Evolutionary conservation across 2,797 vertebrate genomes (phyloP).

Genomic region (Enteromius treurensis): DNA sequence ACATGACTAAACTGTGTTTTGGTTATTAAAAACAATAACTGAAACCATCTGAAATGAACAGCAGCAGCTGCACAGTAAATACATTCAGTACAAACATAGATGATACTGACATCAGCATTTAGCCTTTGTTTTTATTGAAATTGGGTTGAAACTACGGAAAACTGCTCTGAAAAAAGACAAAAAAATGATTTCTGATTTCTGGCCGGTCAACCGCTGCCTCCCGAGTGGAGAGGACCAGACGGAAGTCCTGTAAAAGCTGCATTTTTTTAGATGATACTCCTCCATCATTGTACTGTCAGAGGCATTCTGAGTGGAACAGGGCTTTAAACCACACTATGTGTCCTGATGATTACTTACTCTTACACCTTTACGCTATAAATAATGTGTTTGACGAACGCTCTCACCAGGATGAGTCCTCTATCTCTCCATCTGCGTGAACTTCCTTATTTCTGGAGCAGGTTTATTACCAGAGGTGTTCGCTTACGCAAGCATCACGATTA

Average conservation of each 20-base stretch:
- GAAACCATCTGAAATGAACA: no score
- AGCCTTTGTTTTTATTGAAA: no score
- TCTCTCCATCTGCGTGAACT: neutral
- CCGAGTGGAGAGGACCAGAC: neutral
- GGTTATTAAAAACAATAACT: no score
- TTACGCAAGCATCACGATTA: neutral
- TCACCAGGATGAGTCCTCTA: slow-evolving; percentile 38
- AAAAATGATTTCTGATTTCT: no score
- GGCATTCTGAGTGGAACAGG: neutral
- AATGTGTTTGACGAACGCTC: slow-evolving; percentile 75
- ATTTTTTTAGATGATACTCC: neutral
- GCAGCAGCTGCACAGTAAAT: no score
- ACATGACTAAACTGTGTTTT: no score
- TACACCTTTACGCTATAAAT: slow-evolving; percentile 75
- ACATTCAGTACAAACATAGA: no score
- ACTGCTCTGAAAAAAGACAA: no score
- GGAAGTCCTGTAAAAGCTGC: neutral
- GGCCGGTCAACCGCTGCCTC: no score
- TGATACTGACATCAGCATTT: no score
- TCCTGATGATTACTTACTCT: slow-evolving; percentile 54
- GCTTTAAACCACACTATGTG: slow-evolving; percentile 45
- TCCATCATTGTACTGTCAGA: neutral
- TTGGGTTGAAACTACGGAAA: no score
- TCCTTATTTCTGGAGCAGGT: neutral
- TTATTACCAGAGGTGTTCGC: neutral